Evolutionary conservation across 92 coral and sea anemone species (phyloP), one percentile per base, ranked within the genome.

Genomic region (Siderastrea siderea): DNA sequence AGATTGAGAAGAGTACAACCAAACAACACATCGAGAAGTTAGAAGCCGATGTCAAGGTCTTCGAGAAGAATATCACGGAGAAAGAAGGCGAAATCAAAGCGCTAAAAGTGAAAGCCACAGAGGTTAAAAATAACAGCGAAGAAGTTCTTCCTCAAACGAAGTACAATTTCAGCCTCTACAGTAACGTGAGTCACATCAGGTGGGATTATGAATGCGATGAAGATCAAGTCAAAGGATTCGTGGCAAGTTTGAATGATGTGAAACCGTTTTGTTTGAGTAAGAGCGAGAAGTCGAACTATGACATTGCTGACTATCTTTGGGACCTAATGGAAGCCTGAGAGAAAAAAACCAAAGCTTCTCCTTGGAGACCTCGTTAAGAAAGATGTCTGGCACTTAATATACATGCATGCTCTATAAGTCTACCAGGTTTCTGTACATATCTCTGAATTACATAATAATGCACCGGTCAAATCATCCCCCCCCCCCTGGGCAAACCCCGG

Each of bases 151-250:
- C 99, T 26, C 93, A 95, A 86, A 89, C 95, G 17, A 98, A 96
- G 85, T 94, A 95, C 88, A 92, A 94, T 67, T 98, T 98, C 87
- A 98, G 97, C 78, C 90, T 98, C 52, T 98, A 92, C 59, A 94
- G 96, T 8, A 98, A 96, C 74, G 88, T 98, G 46, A 92, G 98
- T 12, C 98, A 95, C 19, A 90, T 98, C 54, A 96, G 99, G 47
- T 98, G 99, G 99, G 98, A 95, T 82, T 98, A 98, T 69, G 94
- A 94, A 53, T 70, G 94, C 71, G 94, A 87, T 9, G 98, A 92
- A 14, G 96, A 94, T 38, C 93, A 92, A 66, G 84, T 95, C 69
- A 94, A 94, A 82, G 99, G 99, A 2, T 98, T 98, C 61, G 93
- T 98, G 8, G 97, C 99, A 47, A 93, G 90, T 62, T 83, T 98